phyloP scores from a whole-genome alignment of 2,888 invertebrate genomes.

The Ecdyonurus torrentis region DNA sequence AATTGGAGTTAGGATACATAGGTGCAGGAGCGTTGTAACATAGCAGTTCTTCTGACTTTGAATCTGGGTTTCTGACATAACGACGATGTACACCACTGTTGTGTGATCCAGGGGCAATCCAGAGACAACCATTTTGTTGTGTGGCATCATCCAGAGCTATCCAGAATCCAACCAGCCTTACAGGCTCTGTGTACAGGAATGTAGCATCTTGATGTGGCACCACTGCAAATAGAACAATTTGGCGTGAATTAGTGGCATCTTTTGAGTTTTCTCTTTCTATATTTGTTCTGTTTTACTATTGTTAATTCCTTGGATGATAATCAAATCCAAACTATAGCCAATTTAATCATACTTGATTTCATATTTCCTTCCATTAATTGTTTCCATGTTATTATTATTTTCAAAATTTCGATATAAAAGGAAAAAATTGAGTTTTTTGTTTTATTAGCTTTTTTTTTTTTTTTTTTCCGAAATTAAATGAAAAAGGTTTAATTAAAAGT shows the following conservation, averaged over 20 bases:
- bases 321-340: no score
- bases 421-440: no score
- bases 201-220: conserved; percentile 72
- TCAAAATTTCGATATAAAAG: no score
- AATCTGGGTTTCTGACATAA: conserved; percentile 51
- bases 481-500: no score
- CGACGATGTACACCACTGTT: conserved; percentile 61
- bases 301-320: no score
- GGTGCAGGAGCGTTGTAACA: conserved; percentile 52
- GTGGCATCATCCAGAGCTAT: conserved; percentile 90
- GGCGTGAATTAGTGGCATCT: neutral
- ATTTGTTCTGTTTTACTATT: no score
- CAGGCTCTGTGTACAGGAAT: conserved; percentile 71
- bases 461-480: no score
- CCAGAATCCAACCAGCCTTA: conserved; percentile 77
- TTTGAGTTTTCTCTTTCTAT: neutral
- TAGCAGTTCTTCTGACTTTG: conserved; percentile 37
- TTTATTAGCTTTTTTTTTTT: neutral
- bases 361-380: no score
- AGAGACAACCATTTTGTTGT: conserved; percentile 84
- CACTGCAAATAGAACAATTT: conserved; percentile 32
- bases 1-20: conserved; percentile 53
- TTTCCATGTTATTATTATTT: no score
- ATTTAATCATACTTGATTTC: no score
- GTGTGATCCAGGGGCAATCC: conserved; percentile 85